These are phyloP conservation scores for Echeneis naucrates DNA, from an alignment of 2,797 vertebrate species.

Conservation along the genomic window DNA sequence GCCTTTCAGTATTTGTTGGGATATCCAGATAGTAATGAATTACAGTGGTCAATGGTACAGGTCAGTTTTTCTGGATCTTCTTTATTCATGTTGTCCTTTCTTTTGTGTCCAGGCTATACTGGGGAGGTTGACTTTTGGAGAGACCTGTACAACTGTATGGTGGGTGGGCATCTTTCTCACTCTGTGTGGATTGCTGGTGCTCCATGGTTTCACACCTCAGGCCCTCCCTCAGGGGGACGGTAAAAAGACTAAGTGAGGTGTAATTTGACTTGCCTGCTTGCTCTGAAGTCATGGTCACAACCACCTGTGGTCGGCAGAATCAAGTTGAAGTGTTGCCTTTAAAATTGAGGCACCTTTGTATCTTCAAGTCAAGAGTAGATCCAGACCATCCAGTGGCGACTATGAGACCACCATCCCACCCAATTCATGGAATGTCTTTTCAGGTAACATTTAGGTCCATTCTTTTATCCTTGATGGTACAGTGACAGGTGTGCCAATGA, in stretches of 20 bases:
- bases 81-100: background rate
- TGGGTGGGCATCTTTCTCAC: slow-evolving; percentile 90
- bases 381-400: no score
- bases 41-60: no score
- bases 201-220: slow-evolving; percentile 82
- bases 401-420: no score
- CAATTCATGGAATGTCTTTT: no score
- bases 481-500: no score
- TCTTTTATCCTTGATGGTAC: no score
- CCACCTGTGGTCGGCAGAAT: background rate
- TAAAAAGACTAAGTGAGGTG: slow-evolving; percentile 78
- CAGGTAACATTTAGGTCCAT: no score
- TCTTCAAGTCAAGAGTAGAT: no score
- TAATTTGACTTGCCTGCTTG: background rate
- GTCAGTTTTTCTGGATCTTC: no score
- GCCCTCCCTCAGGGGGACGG: slow-evolving; percentile 21
- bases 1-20: no score
- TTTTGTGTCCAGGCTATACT: slow-evolving; percentile 77
- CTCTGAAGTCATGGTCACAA: background rate
- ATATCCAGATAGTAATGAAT: no score
- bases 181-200: slow-evolving; percentile 88
- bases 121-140: slow-evolving; percentile 84
- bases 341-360: background rate
- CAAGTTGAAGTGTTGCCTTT: background rate
- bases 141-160: slow-evolving; percentile 89